Conservation (phyloP, 2,797 vertebrate species). For the Myripristis jacobus region DNA sequence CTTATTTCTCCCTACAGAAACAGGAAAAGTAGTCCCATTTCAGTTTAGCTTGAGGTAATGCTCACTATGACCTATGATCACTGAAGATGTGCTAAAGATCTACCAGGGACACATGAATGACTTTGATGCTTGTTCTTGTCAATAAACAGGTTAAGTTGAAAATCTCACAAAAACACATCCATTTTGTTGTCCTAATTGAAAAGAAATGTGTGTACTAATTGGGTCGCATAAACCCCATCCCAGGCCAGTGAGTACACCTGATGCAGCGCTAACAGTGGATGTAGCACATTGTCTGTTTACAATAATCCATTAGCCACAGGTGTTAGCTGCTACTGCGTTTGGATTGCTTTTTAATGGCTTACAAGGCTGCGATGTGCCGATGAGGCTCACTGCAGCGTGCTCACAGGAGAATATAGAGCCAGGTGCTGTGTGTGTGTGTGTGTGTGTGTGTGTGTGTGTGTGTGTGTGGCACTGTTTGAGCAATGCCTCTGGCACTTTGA, state of each 20-base stretch:
- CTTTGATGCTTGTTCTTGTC: too few species aligned
- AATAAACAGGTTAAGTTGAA: too few species aligned
- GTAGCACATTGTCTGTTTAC: slow-evolving; percentile 66
- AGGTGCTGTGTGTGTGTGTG: slow-evolving; percentile 39
- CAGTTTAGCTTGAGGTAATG: too few species aligned
- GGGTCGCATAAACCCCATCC: slow-evolving; percentile 33
- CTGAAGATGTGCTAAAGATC: too few species aligned
- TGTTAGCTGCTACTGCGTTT: slow-evolving; percentile 35
- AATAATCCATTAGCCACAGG: slow-evolving; percentile 67
- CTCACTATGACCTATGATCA: too few species aligned
- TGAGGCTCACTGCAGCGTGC: slow-evolving; percentile 50
- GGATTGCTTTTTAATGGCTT: slow-evolving; percentile 70
- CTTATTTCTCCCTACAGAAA: too few species aligned
- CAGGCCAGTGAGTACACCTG: slow-evolving; percentile 45
- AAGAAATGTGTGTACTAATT: slow-evolving; percentile 6
- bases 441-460: slow-evolving; percentile 7
- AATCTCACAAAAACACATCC: too few species aligned
- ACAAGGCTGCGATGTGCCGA: slow-evolving; percentile 40
- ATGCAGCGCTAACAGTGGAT: slow-evolving; percentile 42
- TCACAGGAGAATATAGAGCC: slow-evolving; percentile 56
- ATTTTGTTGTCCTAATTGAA: too few species aligned
- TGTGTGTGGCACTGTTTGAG: slow-evolving; percentile 18
- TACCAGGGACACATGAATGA: too few species aligned
- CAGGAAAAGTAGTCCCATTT: too few species aligned
- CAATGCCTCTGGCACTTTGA: slow-evolving; percentile 40